Evolutionary conservation across 1,140 invertebrate genomes (phyloP), one percentile per base, ranked within the genome.

Genomic region (Nomia melanderi): DNA sequence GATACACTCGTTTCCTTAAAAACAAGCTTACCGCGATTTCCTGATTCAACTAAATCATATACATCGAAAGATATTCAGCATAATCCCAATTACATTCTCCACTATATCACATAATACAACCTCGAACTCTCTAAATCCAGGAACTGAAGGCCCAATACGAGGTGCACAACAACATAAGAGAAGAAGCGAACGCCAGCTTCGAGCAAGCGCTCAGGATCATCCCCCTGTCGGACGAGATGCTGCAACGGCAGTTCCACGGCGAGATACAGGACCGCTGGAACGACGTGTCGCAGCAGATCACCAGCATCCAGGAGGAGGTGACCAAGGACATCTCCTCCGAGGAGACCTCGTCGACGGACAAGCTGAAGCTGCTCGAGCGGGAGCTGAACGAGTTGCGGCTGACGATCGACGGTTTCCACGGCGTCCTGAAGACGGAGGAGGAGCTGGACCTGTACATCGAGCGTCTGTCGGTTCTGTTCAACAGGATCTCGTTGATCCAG

Each of bases 141-240:
- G 96, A 97, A 92, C 89, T 98, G 50, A 97, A 97, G 90, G 96
- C 96, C 0, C 96, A 97, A 84, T 96, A 96, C 84, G 96, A 97
- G 93, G 94, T 97, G n/a, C 94, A 97, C 86, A 97, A 96, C 82
- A 95, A 95, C 63, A 93, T 96, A 33, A 93, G 94, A 64, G 95
- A 95, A 65, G 96, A 97, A 85, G 94, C 95, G 0, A 94, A 94
- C 27, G 92, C 94, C 27, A 94, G 95, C 66, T 95, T 97, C 85
- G 96, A 97, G 80, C 95, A 95, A 79, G 95, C 96, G 0, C 88
- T 97, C 65, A 93, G 95, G 90, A 95, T 96, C 9, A 93, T 98
- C 14, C 95, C 96, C 0, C 91, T 97, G 33, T 94, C 96, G 3
- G 96, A 98, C 86, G 96, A 97, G 90, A 95, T 95, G 93, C 87